Base-by-base conservation (phyloP, 2,888 invertebrate species). In the Halictus ligatus region DNA sequence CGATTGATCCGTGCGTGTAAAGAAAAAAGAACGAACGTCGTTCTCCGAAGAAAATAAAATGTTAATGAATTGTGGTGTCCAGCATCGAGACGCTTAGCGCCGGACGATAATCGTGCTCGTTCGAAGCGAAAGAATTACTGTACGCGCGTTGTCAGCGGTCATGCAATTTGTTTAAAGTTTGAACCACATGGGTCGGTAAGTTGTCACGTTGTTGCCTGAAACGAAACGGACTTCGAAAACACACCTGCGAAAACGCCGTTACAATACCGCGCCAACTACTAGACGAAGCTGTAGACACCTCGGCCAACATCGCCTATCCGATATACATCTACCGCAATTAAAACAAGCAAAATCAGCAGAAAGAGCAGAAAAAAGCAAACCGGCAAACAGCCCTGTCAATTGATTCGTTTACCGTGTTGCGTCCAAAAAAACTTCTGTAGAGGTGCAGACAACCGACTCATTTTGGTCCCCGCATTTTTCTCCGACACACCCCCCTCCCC, bases 401-500 rank as follows among this genome's bases (percentile, higher is more conserved):
- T 29, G 29, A 64, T 29, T 64, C 29, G 15, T 29, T 29, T 29
- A 29, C 29, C 54, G 60, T 60, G 60, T n/a, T 18, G 10, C 10
- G 3, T 54, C 3, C 21, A 1, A 40, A 21, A 25, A 35, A 69
- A 10, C 67, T 69, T 21, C 21, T 18, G 18, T 69, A 69, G 40
- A 69, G 40, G 40, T 40, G 69, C 40, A 69, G 75, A 76, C 80
- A 54, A 78, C 83, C 86, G 89, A 87, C 80, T 81, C 86, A 88
- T 83, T 64, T 74, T 67, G 78, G 81, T 84, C 71, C 40, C 85
- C 71, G 81, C 80, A 89, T 89, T 89, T 85, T 78, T 87, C 87
- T 87, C 84, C 72, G 60, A 60, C 25, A 25, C 25, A 25, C n/a
- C n/a, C n/a, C n/a, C n/a, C n/a, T n/a, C n/a, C n/a, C n/a, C 1